A percentile compares a stretch with the other conserved stretches of the same genome.
phyloP scores from a whole-genome alignment of 2,888 invertebrate species.

The Brachyopa scutellaris region DNA sequence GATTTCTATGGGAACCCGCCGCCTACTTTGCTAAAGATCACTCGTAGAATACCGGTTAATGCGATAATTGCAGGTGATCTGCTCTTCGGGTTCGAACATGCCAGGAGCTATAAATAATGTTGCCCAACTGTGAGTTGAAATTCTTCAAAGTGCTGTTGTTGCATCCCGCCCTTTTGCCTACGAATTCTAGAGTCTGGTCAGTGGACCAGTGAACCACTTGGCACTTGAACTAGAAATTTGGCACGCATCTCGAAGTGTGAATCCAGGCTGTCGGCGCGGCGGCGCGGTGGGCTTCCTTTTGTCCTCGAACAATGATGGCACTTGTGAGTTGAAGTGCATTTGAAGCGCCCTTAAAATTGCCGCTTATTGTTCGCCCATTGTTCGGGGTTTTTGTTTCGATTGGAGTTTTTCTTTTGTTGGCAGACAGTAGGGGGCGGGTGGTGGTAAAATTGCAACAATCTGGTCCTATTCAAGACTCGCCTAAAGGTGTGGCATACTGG shows the following conservation, averaged over 20 bases:
- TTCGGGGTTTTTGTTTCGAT: constrained; percentile 53
- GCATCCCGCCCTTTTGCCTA: constrained; percentile 48
- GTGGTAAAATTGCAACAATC: constrained; percentile 68
- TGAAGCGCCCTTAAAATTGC: constrained; percentile 69
- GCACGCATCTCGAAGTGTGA: constrained; percentile 70
- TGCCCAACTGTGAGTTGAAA: constrained; percentile 1
- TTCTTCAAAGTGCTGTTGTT: constrained; percentile 52
- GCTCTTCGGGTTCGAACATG: constrained; percentile 57
- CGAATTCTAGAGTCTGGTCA: too few relatives aligned
- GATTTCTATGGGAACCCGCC: constrained; percentile 69
- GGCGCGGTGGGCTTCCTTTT: constrained; percentile 48
- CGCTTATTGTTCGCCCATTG: constrained; percentile 49
- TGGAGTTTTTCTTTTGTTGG: constrained; percentile 25
- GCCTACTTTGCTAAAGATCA: constrained; percentile 22
- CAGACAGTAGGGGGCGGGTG: constrained; percentile 52
- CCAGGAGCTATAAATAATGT: constrained; percentile 61
- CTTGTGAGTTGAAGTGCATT: constrained; percentile 63
- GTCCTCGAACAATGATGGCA: constrained; percentile 57
- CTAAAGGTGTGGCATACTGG: constrained; percentile 62
- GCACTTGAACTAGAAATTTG: constrained; percentile 71
- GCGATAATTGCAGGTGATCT: constrained; percentile 73
- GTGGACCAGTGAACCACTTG: too few relatives aligned
- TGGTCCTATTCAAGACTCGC: constrained; percentile 15
- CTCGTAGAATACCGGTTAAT: constrained; percentile 55
- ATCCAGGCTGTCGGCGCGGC: constrained; percentile 51